These are phyloP conservation scores for Tetramorium alpestre DNA, from an alignment of 1,140 invertebrate genomes.

Conservation along the genomic window DNA sequence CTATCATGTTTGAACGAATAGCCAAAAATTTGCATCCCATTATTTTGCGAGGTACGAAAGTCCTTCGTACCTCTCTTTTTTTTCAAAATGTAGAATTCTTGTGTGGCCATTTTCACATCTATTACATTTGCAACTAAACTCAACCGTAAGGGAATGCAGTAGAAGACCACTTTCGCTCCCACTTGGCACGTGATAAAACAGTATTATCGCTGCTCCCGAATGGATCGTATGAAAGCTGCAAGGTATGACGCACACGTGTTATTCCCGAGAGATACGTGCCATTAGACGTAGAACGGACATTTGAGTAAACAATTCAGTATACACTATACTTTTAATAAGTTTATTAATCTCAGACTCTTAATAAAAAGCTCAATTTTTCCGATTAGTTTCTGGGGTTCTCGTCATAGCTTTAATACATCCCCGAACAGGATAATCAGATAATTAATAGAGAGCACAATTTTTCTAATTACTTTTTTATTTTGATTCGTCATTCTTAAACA, in stretches of 20 bases:
- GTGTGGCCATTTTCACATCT: neutral
- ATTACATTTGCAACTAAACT: conserved; percentile 47
- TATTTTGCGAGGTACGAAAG: neutral
- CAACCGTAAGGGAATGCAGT: neutral
- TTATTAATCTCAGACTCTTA: neutral
- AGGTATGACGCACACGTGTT: conserved; percentile 28
- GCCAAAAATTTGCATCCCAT: neutral
- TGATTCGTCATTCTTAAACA: neutral
- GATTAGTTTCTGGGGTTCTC: neutral
- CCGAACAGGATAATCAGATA: neutral
- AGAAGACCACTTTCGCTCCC: neutral
- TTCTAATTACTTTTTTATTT: too few relatives aligned
- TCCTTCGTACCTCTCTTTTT: neutral
- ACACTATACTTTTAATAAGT: neutral
- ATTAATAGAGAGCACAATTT: neutral
- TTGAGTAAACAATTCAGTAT: conserved; percentile 24
- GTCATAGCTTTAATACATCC: neutral
- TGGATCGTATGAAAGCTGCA: conserved; percentile 29
- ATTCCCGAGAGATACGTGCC: conserved; percentile 14
- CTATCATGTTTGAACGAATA: neutral
- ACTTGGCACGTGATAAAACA: conserved; percentile 31
- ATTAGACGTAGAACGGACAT: conserved; percentile 27
- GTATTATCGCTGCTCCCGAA: conserved; percentile 30
- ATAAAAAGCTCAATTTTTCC: neutral
- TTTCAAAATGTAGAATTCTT: neutral